Conservation (phyloP, 2,113 vertebrate species). For the Boulengeromyrus knoepffleri region DNA sequence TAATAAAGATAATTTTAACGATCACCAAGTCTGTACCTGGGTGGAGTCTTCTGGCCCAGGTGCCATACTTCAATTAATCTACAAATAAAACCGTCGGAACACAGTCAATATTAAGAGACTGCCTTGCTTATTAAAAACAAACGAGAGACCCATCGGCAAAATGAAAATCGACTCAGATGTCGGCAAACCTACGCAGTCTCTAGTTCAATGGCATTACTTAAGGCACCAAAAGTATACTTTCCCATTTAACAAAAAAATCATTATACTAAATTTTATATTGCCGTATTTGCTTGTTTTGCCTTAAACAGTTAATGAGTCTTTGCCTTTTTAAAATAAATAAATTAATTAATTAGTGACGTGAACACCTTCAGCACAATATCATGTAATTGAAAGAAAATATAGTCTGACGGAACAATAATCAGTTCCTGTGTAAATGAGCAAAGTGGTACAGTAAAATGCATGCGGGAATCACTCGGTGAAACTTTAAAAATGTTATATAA, state of each 20-base stretch:
- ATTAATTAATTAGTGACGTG: neutral
- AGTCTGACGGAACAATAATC: neutral
- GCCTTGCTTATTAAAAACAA: neutral
- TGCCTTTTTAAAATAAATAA: neutral
- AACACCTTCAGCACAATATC: neutral
- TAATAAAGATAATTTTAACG: neutral
- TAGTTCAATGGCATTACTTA: neutral
- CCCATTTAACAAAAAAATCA: neutral
- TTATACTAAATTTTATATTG: neutral
- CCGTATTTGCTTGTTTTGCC: neutral
- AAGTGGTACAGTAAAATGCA: neutral
- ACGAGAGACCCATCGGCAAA: neutral
- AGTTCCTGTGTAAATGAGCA: neutral
- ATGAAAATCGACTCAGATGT: neutral
- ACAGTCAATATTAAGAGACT: neutral
- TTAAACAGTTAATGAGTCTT: neutral
- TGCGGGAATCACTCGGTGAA: neutral
- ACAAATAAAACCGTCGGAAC: neutral
- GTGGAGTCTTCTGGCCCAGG: neutral
- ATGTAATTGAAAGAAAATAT: neutral
- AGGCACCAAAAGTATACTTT: neutral
- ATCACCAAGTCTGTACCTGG: neutral
- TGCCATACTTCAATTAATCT: neutral
- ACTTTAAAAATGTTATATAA: neutral
- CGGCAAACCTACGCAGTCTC: neutral